Conservation (phyloP, 2,797 vertebrate species). For the Somateria mollissima region DNA sequence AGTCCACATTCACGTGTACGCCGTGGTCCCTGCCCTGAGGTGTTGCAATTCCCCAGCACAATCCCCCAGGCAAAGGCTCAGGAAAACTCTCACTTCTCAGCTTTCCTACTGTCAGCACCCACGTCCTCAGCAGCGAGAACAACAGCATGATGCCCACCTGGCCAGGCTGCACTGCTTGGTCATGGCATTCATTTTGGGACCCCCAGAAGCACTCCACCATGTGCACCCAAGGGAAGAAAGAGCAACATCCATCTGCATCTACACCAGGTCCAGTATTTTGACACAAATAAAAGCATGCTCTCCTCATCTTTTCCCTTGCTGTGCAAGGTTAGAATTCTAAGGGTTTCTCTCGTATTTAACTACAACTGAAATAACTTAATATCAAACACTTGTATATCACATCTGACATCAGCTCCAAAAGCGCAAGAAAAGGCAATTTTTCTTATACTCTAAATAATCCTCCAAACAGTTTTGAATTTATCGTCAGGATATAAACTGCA, state of each 20-base stretch:
- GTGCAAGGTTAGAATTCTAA: not conserved
- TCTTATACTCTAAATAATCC: not conserved
- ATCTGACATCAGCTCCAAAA: not conserved
- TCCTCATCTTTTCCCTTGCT: not conserved
- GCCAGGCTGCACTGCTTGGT: not conserved
- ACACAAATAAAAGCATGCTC: not conserved
- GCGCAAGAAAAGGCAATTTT: not conserved
- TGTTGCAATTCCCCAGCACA: not conserved
- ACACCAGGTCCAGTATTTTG: not conserved
- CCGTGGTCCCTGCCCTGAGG: accelerated
- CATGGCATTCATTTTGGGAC: not conserved
- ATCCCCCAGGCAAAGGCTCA: not conserved
- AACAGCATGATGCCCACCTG: not conserved
- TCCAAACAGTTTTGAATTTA: constrained; percentile 24
- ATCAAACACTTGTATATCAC: not conserved
- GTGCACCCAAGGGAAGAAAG: not conserved
- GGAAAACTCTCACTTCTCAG: not conserved
- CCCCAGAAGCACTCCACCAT: not conserved
- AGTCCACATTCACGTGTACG: not conserved
- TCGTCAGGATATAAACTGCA: constrained; percentile 38
- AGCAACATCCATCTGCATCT: not conserved
- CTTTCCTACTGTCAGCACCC: not conserved
- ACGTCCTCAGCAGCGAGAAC: not conserved
- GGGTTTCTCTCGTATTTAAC: not conserved
- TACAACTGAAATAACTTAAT: not conserved